A percentile compares a stretch with the other conserved stretches of the same genome.
Conservation (phyloP, 1,140 invertebrate genomes). For the Melitaea cinxia region DNA sequence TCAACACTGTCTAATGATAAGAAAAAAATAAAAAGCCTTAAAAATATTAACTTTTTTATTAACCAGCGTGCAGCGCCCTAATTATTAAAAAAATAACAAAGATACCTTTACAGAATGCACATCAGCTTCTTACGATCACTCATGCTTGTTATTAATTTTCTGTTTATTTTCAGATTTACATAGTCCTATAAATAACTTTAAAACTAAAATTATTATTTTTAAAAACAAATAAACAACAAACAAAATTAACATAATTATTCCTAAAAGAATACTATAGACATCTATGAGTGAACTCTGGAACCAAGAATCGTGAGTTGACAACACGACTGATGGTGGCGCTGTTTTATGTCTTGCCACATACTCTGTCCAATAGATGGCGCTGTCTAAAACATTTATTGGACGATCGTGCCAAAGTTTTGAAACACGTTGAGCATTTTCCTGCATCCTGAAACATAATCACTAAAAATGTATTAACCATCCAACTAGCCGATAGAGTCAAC, state of each 20-base stretch:
- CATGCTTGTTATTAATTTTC: not conserved
- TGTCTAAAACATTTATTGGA: conserved; percentile 70
- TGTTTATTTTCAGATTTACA: not conserved
- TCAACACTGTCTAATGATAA: too few species aligned
- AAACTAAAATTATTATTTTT: conserved; percentile 30
- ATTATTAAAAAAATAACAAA: not conserved
- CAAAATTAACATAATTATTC: conserved; percentile 37
- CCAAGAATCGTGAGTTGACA: conserved; percentile 48
- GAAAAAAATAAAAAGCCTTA: too few species aligned
- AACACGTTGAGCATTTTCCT: conserved; percentile 67
- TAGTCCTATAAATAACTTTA: not conserved
- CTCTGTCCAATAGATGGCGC: conserved; percentile 82
- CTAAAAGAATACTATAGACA: conserved; percentile 52
- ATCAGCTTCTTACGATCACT: not conserved
- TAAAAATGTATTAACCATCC: not conserved
- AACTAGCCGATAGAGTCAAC: too few species aligned
- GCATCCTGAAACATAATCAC: conserved; percentile 56
- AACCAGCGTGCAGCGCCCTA: too few species aligned
- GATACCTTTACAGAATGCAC: too few species aligned
- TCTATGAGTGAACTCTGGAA: conserved; percentile 57
- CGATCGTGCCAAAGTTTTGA: conserved; percentile 72
- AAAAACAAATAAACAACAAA: conserved; percentile 39
- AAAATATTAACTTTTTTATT: too few species aligned
- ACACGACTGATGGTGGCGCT: conserved; percentile 50
- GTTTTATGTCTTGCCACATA: conserved; percentile 73